Evolutionary conservation across 1,140 invertebrate species (phyloP).

Genomic region (Orius insidiosus): DNA sequence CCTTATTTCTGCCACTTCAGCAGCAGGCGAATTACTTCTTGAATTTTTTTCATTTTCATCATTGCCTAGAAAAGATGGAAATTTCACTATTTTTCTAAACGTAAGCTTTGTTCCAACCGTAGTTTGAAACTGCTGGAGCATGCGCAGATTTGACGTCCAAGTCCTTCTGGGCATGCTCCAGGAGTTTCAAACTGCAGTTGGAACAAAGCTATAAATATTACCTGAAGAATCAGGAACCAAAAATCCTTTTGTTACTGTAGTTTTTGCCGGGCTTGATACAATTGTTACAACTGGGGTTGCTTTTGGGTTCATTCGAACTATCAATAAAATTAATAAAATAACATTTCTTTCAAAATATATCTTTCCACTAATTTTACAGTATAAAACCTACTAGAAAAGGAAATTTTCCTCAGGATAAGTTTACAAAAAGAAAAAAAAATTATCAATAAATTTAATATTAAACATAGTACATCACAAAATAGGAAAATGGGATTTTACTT

Average conservation of each 20-base stretch:
- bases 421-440: background rate
- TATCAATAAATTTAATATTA: background rate
- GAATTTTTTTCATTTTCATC: conserved; percentile 7
- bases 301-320: background rate
- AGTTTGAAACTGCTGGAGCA: too few species aligned
- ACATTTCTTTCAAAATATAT: background rate
- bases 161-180: too few species aligned
- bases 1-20: background rate
- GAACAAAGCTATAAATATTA: too few species aligned
- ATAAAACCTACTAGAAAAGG: too few species aligned
- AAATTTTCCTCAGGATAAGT: too few species aligned
- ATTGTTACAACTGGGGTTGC: conserved; percentile 8
- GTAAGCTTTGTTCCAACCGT: too few species aligned
- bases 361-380: background rate
- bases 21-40: background rate
- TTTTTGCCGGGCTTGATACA: conserved; percentile 12
- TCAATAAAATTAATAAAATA: too few species aligned
- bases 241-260: conserved; percentile 20
- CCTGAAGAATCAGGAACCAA: conserved; percentile 2
- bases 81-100: too few species aligned
- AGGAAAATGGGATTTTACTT: conserved; percentile 4
- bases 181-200: too few species aligned
- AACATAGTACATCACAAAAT: background rate
- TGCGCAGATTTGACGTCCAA: too few species aligned
- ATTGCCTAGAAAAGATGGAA: background rate